Base-by-base conservation (phyloP, 2,888 invertebrate genomes). In the Cosmia trapezina region DNA sequence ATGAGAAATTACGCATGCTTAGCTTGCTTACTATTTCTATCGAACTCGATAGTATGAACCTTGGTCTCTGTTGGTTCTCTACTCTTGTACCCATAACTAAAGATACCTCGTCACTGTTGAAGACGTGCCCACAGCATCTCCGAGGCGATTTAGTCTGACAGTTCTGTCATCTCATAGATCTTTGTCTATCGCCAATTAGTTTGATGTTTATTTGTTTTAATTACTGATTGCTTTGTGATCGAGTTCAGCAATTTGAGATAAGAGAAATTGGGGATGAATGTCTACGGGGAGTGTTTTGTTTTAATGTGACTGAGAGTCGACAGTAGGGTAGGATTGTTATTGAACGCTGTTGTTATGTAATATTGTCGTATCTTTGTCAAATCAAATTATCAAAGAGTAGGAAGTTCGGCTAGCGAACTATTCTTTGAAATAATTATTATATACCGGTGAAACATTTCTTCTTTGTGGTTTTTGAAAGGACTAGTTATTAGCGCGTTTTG, bases 171-270 rank as follows among this genome's bases (percentile, higher is more conserved):
- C 61, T 59, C 57, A 69, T 54, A 61, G 81, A 80, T 77, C 81
- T 28, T 76, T 76, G 71, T 79, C 81, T 76, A 51, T 59, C 9
- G 56, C 51, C 68, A 77, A 80, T 80, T 68, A 77, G 66, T 76
- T 80, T 57, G 64, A 61, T 68, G 67, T 76, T 76, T 80, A 68
- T 80, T 81, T 72, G 81, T 81, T 81, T 76, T 81, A 72, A 79
- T 68, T 68, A 57, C 22, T 62, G 67, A 72, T 71, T 68, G 53
- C 17, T 76, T 71, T 53, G 43, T 22, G 61, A 53, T 62, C 9
- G 70, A 71, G 45, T 71, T 71, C 17, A 70, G 66, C 19, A 66
- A 67, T 59, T 80, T 63, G 49, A 67, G 76, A 78, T 78, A 76
- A 78, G 65, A 33, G 59, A 6, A 28, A 54, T 47, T 37, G 45